Base-by-base conservation (phyloP, 1,140 invertebrate genomes). In the Drosophila ironensis region DNA sequence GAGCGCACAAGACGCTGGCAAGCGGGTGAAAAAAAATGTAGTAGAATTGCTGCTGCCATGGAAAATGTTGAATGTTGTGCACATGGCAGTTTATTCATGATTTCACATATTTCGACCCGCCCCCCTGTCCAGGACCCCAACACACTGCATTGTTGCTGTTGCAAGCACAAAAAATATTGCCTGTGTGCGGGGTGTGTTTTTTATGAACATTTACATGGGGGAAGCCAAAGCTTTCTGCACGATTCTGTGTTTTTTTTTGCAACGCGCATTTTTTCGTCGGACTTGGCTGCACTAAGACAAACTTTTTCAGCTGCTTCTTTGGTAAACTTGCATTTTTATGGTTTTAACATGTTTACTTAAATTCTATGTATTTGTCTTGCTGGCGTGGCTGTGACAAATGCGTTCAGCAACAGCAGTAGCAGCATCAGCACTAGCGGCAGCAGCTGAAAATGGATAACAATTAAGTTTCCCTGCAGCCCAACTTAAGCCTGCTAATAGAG, bases 11-110 rank as follows among this genome's bases (percentile, higher is more conserved):
- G 35, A 22, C n/a, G n/a, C n/a, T n/a, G n/a, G n/a, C n/a, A 52
- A 69, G 44, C 19, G 11, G 28, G 20, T 14, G 45, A 57, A 51
- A 33, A n/a, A 25, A 22, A 50, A 44, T 33, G 20, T 3, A 19
- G 37, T 7, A 9, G 4, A 56, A 12, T 68, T 28, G 20, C 27
- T 25, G 69, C 52, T 44, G 68, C 46, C 22, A 47, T 28, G 51
- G 33, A 47, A 68, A 68, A 77, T 77, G 59, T 70, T 84, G 73
- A 84, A 78, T 74, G 80, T 57, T 86, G 72, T 86, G 80, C 80
- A 86, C 80, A 86, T 86, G 80, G 80, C 80, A 86, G 80, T 86
- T 86, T 86, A 86, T 86, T 86, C 80, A 86, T 86, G 80, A 86
- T 86, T 86, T 86, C 80, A 86, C 80, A 86, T 86, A 86, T 86